Evolutionary conservation across 2,797 vertebrate species (phyloP).

Genomic region (Typhlichthys subterraneus): DNA sequence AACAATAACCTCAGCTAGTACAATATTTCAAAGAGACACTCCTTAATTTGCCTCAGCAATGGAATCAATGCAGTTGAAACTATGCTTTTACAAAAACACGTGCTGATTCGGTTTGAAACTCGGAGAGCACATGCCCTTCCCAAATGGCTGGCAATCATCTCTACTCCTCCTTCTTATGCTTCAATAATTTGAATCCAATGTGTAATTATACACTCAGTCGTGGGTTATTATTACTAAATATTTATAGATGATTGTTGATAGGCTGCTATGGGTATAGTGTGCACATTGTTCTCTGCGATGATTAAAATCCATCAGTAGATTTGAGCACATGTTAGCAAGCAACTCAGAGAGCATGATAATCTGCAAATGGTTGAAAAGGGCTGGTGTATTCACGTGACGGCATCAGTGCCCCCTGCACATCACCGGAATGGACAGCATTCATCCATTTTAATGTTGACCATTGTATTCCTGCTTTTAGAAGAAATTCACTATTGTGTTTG

Average conservation of each 20-base stretch:
- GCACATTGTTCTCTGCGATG: slow-evolving; percentile 15
- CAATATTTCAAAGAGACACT: too few relatives aligned
- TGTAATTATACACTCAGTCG: slow-evolving; percentile 6
- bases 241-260: slow-evolving; percentile 34
- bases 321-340: slow-evolving; percentile 32
- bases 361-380: slow-evolving; percentile 61
- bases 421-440: slow-evolving; percentile 67
- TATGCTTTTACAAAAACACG: too few relatives aligned
- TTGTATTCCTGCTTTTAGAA: slow-evolving; percentile 60
- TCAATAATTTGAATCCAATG: slow-evolving; percentile 29
- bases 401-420: slow-evolving; percentile 63
- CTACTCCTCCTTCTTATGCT: not conserved
- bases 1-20: too few relatives aligned
- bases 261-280: slow-evolving; percentile 13
- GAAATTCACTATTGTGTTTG: slow-evolving; percentile 58
- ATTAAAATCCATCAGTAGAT: slow-evolving; percentile 46
- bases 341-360: slow-evolving; percentile 45
- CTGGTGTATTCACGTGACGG: slow-evolving; percentile 58
- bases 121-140: too few relatives aligned
- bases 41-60: too few relatives aligned
- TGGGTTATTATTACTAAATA: slow-evolving; percentile 29
- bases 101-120: too few relatives aligned
- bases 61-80: too few relatives aligned
- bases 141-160: too few relatives aligned
- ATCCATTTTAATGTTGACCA: slow-evolving; percentile 43